Base-by-base conservation (phyloP, 2,888 invertebrate species). In the Athalia cordata region DNA sequence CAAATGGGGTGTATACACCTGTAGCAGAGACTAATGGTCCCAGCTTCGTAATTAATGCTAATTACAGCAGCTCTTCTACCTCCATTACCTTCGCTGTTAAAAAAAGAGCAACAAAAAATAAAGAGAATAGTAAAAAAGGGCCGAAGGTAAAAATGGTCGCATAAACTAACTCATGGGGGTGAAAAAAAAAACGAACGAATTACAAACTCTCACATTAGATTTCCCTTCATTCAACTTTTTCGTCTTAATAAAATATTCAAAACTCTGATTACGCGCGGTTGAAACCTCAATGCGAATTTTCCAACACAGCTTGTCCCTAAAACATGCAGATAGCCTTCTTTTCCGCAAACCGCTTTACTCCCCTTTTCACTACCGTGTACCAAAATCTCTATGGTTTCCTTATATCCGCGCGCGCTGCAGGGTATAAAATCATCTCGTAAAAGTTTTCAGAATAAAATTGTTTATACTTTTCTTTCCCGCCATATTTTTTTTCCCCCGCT, bases 181-280 rank as follows among this genome's bases (percentile, higher is more conserved):
- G 13, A 43, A 5, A 11, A 5, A 5, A 47, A n/a, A 64, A 8
- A 65, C n/a, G 13, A 47, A 2, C 65, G 65, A 65, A 65, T 29
- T 29, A 29, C 47, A 13, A 65, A 47, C 65, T 47, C 49, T 47
- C 49, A 66, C 52, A 29, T 55, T 6, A 55, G 52, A 55, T 68
- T 68, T 68, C 43, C 68, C 29, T 55, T 11, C 55, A 15, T 8
- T 66, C 66, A 15, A 66, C 52, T 55, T 68, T 55, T 43, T 55
- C 5, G 55, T 29, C 55, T 4, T 52, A 52, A 68, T 59, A 59
- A 72, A 72, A 72, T 72, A 72, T 59, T 72, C 72, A 57, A 59
- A 13, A 57, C 47, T 59, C 70, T 57, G 72, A 45, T 47, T 72
- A 45, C 72, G 47, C 47, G 29, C 29, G 29, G 29, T 29, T 29